phyloP scores from a whole-genome alignment of 2,888 invertebrate species.

The Yponomeuta evonymella region DNA sequence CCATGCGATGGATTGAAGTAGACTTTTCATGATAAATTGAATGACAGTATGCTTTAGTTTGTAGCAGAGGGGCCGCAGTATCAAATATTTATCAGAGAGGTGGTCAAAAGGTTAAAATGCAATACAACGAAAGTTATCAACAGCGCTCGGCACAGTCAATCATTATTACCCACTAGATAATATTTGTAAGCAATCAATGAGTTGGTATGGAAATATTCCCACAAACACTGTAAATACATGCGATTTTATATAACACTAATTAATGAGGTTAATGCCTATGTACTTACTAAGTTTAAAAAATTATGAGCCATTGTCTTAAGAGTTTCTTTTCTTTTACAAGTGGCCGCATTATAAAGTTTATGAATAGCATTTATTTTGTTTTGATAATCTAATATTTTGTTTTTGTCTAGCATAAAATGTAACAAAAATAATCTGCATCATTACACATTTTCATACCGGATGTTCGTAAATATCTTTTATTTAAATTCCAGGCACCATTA shows the following conservation, averaged over 20 bases:
- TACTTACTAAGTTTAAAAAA: not conserved
- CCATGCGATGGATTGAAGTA: not conserved
- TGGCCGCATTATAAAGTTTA: not conserved
- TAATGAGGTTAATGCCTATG: not conserved
- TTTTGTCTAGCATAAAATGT: not conserved
- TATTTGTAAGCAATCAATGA: not conserved
- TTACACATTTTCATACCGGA: constrained; percentile 17
- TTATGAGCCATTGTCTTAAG: not conserved
- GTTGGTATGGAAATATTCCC: not conserved
- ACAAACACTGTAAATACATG: not conserved
- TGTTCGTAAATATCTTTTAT: constrained; percentile 54
- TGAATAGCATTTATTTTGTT: not conserved
- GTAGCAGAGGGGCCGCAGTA: not conserved
- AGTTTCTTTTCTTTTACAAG: not conserved
- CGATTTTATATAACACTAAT: not conserved
- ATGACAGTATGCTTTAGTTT: not conserved
- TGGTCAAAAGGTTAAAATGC: not conserved
- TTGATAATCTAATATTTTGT: not conserved
- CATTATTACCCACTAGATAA: not conserved
- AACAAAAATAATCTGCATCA: constrained; percentile 13
- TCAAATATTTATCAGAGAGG: not conserved
- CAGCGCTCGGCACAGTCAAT: not conserved
- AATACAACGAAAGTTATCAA: not conserved
- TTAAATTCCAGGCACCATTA: constrained; percentile 65
- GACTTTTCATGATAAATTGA: not conserved